Evolutionary conservation across 2,113 vertebrate species (phyloP).

Genomic region (Myotis brandtii): DNA sequence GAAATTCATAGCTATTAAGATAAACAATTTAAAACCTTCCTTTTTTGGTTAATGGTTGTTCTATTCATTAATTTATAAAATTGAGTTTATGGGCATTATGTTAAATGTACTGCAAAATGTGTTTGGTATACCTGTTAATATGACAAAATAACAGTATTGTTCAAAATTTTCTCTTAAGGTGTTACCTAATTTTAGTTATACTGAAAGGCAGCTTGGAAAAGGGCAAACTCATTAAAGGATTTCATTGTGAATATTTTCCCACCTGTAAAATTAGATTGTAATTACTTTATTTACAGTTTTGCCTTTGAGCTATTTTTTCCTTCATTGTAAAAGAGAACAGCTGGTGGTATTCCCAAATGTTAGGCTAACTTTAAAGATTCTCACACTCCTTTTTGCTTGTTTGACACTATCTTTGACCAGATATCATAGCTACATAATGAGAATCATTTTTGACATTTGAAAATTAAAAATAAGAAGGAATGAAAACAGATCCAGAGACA

Average conservation of each 20-base stretch:
- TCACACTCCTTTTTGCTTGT: constrained; percentile 13
- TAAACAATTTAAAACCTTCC: not conserved
- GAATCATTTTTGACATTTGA: constrained; percentile 62
- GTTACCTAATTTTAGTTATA: constrained; percentile 14
- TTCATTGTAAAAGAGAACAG: constrained; percentile 2
- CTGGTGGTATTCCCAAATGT: constrained; percentile 27
- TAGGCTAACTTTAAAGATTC: constrained; percentile 21
- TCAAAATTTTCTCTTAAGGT: not conserved
- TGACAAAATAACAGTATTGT: constrained; percentile 14
- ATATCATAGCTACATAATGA: constrained; percentile 59
- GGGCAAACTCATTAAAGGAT: not conserved
- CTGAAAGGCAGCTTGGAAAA: not conserved
- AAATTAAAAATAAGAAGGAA: not conserved
- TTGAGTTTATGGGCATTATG: not conserved
- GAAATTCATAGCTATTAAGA: not conserved
- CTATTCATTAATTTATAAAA: constrained; percentile 35
- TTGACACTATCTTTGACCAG: constrained; percentile 56
- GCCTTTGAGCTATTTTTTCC: constrained; percentile 36
- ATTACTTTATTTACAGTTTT: constrained; percentile 28
- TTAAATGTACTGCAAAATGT: not conserved
- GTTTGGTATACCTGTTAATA: constrained; percentile 25
- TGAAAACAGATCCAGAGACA: not conserved
- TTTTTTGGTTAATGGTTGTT: not conserved
- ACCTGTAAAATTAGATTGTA: constrained; percentile 47
- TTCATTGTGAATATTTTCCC: constrained; percentile 54